Base-by-base conservation (phyloP, 2,888 invertebrate species). In the Brachylomia viminalis region DNA sequence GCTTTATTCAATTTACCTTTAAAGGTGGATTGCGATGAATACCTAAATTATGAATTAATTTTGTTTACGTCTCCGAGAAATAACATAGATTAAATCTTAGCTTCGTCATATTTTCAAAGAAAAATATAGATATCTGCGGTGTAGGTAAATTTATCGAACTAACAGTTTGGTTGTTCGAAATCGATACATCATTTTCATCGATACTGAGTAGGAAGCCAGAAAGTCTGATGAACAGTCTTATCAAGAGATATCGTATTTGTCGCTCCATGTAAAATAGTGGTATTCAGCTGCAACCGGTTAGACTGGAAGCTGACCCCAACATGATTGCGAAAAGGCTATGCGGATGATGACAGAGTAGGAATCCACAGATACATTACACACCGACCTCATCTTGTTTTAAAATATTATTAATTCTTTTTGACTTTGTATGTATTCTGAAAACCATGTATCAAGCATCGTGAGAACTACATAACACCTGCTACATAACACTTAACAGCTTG, bases 1-100 rank as follows among this genome's bases (percentile, higher is more conserved):
- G 33, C 30, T 80, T 81, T 33, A 67, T 77, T 77, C 42, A 27
- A 77, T 72, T 59, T 66, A 33, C 8, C 27, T 64, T n/a, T 58
- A 33, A n/a, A 65, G 52, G 27, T 42, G n/a, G 4, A 56, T 74
- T 74, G 74, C 13, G 47, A 74, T 66, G 59, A 74, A 79, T 75
- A 80, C 17, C 23, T 23, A 80, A 33, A 70, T 65, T 69, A 66
- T 70, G 52, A 27, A 65, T 49, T 59, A 65, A 61, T 67, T 68
- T 65, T 54, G n/a, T 11, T 38, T 17, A 49, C 17, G 47, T 23
- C 23, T 77, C 20, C 7, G 33, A n/a, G 3, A 56, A 64, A 70
- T 56, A 30, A 30, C 17, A 17, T 47, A 11, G 58, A 11, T n/a
- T 49, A 64, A 42, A 67, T 67, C 38, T 23, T 78, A 38, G 10